These are phyloP conservation scores for Sinopyrophorus schimmeli DNA, from an alignment of 2,888 invertebrate genomes.

Conservation along the genomic window DNA sequence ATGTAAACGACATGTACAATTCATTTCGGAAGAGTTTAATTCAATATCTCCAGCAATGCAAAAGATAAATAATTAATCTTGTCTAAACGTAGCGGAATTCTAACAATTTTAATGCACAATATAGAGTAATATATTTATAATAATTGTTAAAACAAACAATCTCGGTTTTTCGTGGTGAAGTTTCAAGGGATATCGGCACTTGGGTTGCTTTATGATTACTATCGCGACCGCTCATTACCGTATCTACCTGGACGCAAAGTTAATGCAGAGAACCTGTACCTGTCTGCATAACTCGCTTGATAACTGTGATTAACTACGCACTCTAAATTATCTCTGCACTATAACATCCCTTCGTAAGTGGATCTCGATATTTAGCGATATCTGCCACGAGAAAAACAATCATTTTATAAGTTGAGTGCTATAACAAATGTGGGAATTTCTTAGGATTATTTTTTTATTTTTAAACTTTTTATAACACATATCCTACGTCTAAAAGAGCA, in stretches of 20 bases:
- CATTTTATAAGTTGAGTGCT: constrained; percentile 5
- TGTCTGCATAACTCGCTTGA: constrained; percentile 31
- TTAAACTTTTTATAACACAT: too few species aligned
- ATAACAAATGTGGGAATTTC: constrained; percentile 8
- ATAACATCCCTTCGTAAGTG: constrained; percentile 25
- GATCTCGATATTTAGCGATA: constrained; percentile 26
- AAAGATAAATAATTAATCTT: too few species aligned
- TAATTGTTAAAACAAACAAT: constrained; percentile 8
- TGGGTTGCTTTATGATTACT: constrained; percentile 29
- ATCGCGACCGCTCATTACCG: constrained; percentile 28
- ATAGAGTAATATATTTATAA: too few species aligned
- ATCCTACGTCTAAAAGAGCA: too few species aligned
- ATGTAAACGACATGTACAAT: too few species aligned
- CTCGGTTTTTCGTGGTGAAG: not conserved
- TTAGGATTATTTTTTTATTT: too few species aligned
- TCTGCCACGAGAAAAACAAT: constrained; percentile 19
- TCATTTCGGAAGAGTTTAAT: too few species aligned
- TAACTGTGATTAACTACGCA: constrained; percentile 31
- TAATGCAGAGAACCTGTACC: constrained; percentile 29
- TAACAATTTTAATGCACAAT: too few species aligned
- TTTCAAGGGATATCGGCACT: constrained; percentile 14
- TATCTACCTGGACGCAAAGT: constrained; percentile 25
- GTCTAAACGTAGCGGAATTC: too few species aligned
- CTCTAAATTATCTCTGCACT: constrained; percentile 29
- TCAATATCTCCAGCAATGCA: too few species aligned